These are phyloP conservation scores for Ophonus ardosiacus DNA, from an alignment of 2,888 invertebrate genomes.

Conservation along the genomic window DNA sequence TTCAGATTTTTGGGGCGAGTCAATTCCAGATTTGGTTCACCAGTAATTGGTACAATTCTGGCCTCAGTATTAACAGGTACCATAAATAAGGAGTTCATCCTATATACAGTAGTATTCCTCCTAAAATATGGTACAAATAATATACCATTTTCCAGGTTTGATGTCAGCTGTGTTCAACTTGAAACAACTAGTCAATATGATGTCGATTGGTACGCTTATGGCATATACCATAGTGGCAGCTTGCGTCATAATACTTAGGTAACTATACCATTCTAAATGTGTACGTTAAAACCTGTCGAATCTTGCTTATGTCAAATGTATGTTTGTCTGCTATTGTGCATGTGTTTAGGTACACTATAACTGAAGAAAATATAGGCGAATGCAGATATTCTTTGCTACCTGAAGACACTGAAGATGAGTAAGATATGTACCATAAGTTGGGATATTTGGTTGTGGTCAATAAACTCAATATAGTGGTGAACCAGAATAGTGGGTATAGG, in stretches of 20 bases:
- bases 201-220: constrained; percentile 87
- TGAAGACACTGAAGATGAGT: not conserved
- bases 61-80: constrained; percentile 86
- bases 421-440: not conserved
- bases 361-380: not conserved
- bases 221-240: constrained; percentile 88
- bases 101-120: not conserved
- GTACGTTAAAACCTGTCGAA: not conserved
- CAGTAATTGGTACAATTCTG: constrained; percentile 85
- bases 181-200: constrained; percentile 85
- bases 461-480: not conserved
- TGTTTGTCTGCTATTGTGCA: not conserved
- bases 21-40: constrained; percentile 86
- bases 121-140: not conserved
- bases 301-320: not conserved
- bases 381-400: not conserved
- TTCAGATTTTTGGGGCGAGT: constrained; percentile 87
- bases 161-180: constrained; percentile 85
- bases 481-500: too few relatives aligned
- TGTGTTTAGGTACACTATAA: not conserved
- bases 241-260: constrained; percentile 85
- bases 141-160: constrained; percentile 74
- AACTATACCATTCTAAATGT: constrained; percentile 70
- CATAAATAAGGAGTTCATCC: too few relatives aligned
- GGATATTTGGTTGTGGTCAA: not conserved